Evolutionary conservation across 1,140 invertebrate genomes (phyloP), one percentile per base, ranked within the genome.

Genomic region (Drosophila tropicalis): DNA sequence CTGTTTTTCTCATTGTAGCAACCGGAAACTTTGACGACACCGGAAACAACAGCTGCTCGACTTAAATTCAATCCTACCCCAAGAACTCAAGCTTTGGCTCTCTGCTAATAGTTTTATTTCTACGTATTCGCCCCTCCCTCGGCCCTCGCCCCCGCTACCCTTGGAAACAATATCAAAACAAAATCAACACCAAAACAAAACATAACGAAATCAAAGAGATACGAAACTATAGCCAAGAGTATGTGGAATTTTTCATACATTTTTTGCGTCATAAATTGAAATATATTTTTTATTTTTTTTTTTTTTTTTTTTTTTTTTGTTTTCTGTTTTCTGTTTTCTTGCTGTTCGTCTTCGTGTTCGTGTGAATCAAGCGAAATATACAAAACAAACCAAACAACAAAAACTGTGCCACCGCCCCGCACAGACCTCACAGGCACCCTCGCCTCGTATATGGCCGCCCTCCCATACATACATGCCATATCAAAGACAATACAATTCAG

Each of bases 241-340:
- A 60, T 61, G 51, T 79, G 83, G 83, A 86, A 86, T 83, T 87
- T 82, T 80, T 82, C 65, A 82, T 77, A 55, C 70, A 77, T 83
- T 86, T 73, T 86, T 86, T 86, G 83, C 83, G 83, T 89, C 84
- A 89, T 70, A 84, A 78, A 67, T 77, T 78, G 73, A 87, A 83
- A 83, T 84, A 79, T 57, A 22, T 17, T 17, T 15, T 4, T 1
- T 36, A 10, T 36, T 1, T 36, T 44, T 44, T 47, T 32, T 40
- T 51, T 71, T 55, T 29, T 29, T 10, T 44, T 44, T 47, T 32
- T 64, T 56, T 68, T 55, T 22, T 22, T 22, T 22, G 22, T 22
- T 22, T 22, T n/a, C n/a, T n/a, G n/a, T n/a, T n/a, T n/a, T 25
- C 3, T 29, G 29, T 29, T 29, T 29, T 29, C 29, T 29, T 29